Conservation (phyloP, 2,797 vertebrate species). For the Amniataba percoides region DNA sequence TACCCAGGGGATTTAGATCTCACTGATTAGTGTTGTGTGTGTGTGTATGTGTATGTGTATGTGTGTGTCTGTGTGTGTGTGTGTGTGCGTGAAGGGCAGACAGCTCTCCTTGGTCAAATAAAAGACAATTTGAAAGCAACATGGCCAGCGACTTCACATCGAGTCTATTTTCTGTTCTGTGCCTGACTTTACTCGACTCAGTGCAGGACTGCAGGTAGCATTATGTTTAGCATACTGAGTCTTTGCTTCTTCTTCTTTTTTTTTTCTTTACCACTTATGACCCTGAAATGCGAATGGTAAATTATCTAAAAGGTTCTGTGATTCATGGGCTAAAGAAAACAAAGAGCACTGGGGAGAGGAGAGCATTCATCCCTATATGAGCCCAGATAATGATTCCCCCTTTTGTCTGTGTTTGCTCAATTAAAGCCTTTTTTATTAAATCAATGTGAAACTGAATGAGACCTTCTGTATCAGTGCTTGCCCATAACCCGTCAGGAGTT, state of each 20-base stretch:
- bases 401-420: constrained; percentile 63
- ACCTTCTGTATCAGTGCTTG: constrained; percentile 20
- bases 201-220: background rate
- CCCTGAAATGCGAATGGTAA: constrained; percentile 8
- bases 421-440: constrained; percentile 66
- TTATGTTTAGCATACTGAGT: constrained; percentile 8
- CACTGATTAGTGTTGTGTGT: constrained; percentile 59
- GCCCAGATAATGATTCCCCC: constrained; percentile 39
- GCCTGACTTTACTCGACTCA: constrained; percentile 20
- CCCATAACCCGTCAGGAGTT: constrained; percentile 11
- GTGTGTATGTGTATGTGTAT: constrained; percentile 27
- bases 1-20: constrained; percentile 68
- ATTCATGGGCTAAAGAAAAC: constrained; percentile 20
- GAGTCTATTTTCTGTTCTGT: constrained; percentile 18
- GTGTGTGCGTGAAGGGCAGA: constrained; percentile 52
- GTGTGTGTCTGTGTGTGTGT: constrained; percentile 11
- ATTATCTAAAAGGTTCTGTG: constrained; percentile 22
- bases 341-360: constrained; percentile 8
- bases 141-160: constrained; percentile 15
- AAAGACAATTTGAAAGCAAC: constrained; percentile 40
- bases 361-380: constrained; percentile 28
- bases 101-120: constrained; percentile 56
- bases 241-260: background rate
- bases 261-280: constrained; percentile 6
- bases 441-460: constrained; percentile 41